These are phyloP conservation scores for Clavelina lepadiformis DNA, from an alignment of 23 tunicate genomes.

Conservation along the genomic window DNA sequence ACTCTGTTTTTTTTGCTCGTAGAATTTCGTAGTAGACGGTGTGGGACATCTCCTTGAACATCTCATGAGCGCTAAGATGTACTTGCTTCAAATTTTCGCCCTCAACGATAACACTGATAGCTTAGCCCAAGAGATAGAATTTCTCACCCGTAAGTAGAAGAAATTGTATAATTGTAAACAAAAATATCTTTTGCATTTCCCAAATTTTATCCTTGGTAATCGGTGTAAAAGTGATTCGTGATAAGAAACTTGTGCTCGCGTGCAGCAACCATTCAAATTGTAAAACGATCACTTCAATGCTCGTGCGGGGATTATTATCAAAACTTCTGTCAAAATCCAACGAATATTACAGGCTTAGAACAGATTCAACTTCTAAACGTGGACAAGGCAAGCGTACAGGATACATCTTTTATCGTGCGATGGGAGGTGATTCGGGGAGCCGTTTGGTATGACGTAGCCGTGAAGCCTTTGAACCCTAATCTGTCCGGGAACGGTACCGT, in stretches of 20 bases:
- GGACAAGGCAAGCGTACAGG: conserved; percentile 55
- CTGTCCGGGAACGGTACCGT: conserved; percentile 11
- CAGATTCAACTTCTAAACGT: conserved; percentile 41
- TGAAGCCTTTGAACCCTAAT: conserved; percentile 24
- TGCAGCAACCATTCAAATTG: too few species aligned
- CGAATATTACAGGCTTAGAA: conserved; percentile 40
- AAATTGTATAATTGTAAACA: background rate
- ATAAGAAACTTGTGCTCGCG: too few species aligned
- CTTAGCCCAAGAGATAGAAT: conserved; percentile 52
- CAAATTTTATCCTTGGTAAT: background rate
- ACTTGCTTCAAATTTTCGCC: conserved; percentile 45
- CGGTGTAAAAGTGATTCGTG: background rate
- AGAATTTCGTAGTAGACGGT: conserved; percentile 12
- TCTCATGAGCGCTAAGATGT: conserved; percentile 39
- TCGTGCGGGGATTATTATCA: too few species aligned
- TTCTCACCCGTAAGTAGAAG: conserved; percentile 43
- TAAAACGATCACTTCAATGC: too few species aligned
- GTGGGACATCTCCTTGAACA: conserved; percentile 13
- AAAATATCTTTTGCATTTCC: background rate
- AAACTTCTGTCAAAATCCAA: background rate
- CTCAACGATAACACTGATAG: conserved; percentile 61
- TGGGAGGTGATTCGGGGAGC: conserved; percentile 58
- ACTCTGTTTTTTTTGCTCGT: background rate
- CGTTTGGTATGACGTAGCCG: conserved; percentile 62
- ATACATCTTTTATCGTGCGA: conserved; percentile 60